These are phyloP conservation scores for Dynastes tityus DNA, from an alignment of 2,888 invertebrate genomes.

Conservation along the genomic window DNA sequence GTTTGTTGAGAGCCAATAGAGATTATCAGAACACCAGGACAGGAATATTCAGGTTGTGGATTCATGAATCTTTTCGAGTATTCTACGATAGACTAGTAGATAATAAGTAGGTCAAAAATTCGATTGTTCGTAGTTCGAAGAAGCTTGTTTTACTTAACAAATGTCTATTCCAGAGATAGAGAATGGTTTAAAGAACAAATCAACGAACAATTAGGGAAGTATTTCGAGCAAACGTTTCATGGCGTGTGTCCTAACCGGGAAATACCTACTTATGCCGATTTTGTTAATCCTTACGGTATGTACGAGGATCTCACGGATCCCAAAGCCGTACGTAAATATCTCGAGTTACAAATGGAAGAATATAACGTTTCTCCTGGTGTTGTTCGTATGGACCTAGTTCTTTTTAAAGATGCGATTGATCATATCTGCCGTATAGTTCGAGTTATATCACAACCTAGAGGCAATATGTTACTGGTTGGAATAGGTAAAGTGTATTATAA, in stretches of 20 bases:
- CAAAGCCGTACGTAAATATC: slow-evolving; percentile 73
- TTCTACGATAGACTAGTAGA: slow-evolving; percentile 89
- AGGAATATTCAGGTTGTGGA: slow-evolving; percentile 85
- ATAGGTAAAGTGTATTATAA: slow-evolving; percentile 72
- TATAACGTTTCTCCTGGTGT: slow-evolving; percentile 87
- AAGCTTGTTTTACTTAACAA: neutral
- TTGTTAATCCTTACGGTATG: slow-evolving; percentile 82
- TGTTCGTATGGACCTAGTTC: slow-evolving; percentile 85
- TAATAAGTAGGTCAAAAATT: slow-evolving; percentile 73
- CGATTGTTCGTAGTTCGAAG: neutral
- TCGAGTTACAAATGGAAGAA: slow-evolving; percentile 78
- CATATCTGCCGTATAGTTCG: slow-evolving; percentile 88
- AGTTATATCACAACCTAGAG: slow-evolving; percentile 87
- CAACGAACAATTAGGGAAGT: slow-evolving; percentile 82
- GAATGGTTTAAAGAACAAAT: slow-evolving; percentile 84
- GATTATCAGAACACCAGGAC: slow-evolving; percentile 83
- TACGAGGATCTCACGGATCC: slow-evolving; percentile 87
- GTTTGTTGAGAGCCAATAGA: slow-evolving; percentile 83
- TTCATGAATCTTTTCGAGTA: slow-evolving; percentile 89
- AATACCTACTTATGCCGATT: slow-evolving; percentile 84
- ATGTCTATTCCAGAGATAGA: slow-evolving; percentile 75
- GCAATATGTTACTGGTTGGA: slow-evolving; percentile 88
- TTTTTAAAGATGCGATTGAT: slow-evolving; percentile 90
- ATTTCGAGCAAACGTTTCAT: slow-evolving; percentile 87
- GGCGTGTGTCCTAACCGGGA: slow-evolving; percentile 82